Conservation (phyloP, 2,113 vertebrate species). For the Oncorhynchus tshawytscha region DNA sequence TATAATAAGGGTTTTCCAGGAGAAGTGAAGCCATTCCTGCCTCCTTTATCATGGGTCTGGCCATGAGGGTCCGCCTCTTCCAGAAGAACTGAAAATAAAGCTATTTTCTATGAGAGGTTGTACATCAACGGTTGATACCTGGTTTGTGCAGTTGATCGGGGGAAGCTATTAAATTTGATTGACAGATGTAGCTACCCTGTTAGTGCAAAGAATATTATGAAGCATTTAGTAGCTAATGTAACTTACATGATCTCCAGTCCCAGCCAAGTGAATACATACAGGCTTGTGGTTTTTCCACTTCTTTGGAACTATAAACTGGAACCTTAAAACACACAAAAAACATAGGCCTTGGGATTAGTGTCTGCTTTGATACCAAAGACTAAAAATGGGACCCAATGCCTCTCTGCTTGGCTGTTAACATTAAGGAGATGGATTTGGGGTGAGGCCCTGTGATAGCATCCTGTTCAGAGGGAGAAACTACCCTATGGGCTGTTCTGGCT, state of each 20-base stretch:
- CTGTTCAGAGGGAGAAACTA: too few species aligned
- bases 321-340: conserved; percentile 69
- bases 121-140: background rate
- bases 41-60: conserved; percentile 96
- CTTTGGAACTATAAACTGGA: conserved; percentile 94
- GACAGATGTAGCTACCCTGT: background rate
- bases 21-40: conserved; percentile 92
- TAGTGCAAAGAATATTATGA: background rate
- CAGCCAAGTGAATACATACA: conserved; percentile 94
- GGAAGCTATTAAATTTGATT: background rate
- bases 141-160: background rate
- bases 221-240: background rate
- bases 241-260: conserved; percentile 96
- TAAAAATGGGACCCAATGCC: too few species aligned
- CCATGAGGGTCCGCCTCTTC: conserved; percentile 93
- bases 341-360: background rate
- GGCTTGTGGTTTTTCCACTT: conserved; percentile 88
- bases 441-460: too few species aligned
- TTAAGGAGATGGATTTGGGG: background rate
- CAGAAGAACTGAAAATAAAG: conserved; percentile 84
- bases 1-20: conserved; percentile 98
- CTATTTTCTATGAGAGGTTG: background rate
- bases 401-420: too few species aligned
- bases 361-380: background rate
- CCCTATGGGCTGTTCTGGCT: too few species aligned